Base-by-base conservation (phyloP, 2,888 invertebrate genomes). In the Caenorhabditis afra region DNA sequence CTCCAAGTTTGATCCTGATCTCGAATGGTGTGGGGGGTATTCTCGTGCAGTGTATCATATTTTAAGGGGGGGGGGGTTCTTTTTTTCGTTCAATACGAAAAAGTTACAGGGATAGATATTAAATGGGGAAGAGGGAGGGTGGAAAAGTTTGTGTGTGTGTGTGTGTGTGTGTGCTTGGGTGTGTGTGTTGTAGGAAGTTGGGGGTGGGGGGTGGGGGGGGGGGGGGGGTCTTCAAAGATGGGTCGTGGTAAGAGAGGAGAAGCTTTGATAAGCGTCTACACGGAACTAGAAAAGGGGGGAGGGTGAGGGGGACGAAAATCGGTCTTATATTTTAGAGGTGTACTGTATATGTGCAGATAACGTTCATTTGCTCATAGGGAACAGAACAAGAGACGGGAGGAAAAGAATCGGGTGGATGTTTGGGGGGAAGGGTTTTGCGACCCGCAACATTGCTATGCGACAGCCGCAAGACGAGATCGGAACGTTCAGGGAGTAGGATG, bases 301-400 rank as follows among this genome's bases (percentile, higher is more conserved):
- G 16, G 47, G n/a, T n/a, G n/a, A n/a, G 41, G 7, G 52, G 10
- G 22, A 29, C 41, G 59, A 61, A 41, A 45, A 62, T 62, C 55
- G 35, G 64, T n/a, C 18, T 53, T 8, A 41, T 7, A 23, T 16
- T 29, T 29, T 29, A 11, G 4, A 22, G 52, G 20, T 59, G 74
- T 65, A 78, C 78, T 55, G 61, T 62, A 73, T 79, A 79, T 79
- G 67, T 79, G 79, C 79, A 79, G 79, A 79, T 73, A 79, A 59
- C 20, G 77, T 68, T 70, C 65, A 77, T 70, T 61, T 65, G 70
- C 70, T 64, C 44, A 68, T 65, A 44, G 22, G 68, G 53, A 62
- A 70, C 55, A 57, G 64, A 50, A 49, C 22, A 41, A 53, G 62
- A 64, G 29, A 50, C 47, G 35, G 37, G 35, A 39, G 29, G 12